Percentiles rank a stretch among this genome's conserved stretches.
phyloP scores from a whole-genome alignment of 35 echinoderm and acorn worm genomes.

The Apostichopus japonicus region DNA sequence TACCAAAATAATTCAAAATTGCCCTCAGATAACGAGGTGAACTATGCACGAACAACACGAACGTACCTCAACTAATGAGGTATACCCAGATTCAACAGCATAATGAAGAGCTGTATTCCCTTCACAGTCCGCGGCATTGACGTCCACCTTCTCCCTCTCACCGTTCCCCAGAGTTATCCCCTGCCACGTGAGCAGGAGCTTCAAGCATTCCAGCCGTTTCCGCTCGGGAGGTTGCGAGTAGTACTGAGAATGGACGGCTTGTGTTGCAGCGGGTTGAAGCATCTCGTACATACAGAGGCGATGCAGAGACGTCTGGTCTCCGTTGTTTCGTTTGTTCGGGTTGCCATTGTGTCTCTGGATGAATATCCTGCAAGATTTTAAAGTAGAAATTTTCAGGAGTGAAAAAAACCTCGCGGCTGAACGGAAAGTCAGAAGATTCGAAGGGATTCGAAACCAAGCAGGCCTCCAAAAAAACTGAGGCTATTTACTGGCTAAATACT shows the following conservation, averaged over 20 bases:
- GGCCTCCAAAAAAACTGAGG: no score
- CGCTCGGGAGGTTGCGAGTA: slow-evolving; percentile 78
- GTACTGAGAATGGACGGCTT: slow-evolving; percentile 71
- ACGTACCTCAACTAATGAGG: slow-evolving; percentile 87
- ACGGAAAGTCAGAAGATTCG: no score
- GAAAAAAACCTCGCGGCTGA: no score
- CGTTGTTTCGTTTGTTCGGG: slow-evolving; percentile 87
- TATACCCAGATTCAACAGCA: slow-evolving; percentile 86
- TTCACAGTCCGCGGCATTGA: slow-evolving; percentile 83
- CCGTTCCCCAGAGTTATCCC: slow-evolving; percentile 84
- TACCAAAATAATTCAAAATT: no score
- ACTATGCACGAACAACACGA: no score
- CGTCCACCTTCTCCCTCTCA: slow-evolving; percentile 83
- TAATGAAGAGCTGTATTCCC: slow-evolving; percentile 91
- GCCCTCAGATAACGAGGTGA: no score
- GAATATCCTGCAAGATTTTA: slow-evolving; percentile 61
- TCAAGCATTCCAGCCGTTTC: slow-evolving; percentile 81
- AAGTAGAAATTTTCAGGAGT: no score
- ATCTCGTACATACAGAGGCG: slow-evolving; percentile 81
- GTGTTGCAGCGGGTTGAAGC: slow-evolving; percentile 60
- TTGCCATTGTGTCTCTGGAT: slow-evolving; percentile 85
- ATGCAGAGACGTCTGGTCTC: slow-evolving; percentile 90
- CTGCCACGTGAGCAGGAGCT: slow-evolving; percentile 82
- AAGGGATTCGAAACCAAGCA: no score
- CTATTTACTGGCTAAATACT: no score